Percentiles rank a stretch among this genome's conserved stretches.
phyloP scores from a whole-genome alignment of 2,113 vertebrate genomes.

The Balaeniceps rex region DNA sequence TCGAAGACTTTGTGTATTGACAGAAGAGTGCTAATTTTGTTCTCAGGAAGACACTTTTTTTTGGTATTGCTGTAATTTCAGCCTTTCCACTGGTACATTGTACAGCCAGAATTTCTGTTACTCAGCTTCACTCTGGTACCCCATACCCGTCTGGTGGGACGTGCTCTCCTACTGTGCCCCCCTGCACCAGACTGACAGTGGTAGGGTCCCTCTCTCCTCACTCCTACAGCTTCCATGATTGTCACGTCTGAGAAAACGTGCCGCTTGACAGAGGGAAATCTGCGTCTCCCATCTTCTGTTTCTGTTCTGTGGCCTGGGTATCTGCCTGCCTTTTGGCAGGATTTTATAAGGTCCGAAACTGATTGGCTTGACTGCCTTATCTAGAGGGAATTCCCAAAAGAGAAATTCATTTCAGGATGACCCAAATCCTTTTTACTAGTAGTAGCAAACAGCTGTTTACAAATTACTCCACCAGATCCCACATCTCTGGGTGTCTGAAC shows the following conservation, averaged over 20 bases:
- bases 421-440: not conserved
- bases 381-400: not conserved
- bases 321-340: not conserved
- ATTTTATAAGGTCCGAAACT: not conserved
- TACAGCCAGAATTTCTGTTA: not conserved
- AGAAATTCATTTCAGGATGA: not conserved
- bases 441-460: not conserved
- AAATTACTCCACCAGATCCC: not conserved
- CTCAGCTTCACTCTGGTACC: not conserved
- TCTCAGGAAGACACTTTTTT: not conserved
- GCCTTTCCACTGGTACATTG: not conserved
- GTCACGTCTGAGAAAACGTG: not conserved
- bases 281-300: not conserved
- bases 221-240: not conserved
- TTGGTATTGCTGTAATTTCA: not conserved
- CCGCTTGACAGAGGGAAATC: not conserved
- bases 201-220: not conserved
- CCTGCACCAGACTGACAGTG: not conserved
- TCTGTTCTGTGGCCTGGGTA: not conserved
- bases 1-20: not conserved
- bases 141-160: accelerated
- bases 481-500: not conserved
- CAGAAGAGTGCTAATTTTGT: not conserved
- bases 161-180: not conserved
- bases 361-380: not conserved